Percentiles rank a stretch among this genome's conserved stretches.
These are phyloP conservation scores for Cheilosia urbana DNA, from an alignment of 2,888 invertebrate species.

Conservation along the genomic window DNA sequence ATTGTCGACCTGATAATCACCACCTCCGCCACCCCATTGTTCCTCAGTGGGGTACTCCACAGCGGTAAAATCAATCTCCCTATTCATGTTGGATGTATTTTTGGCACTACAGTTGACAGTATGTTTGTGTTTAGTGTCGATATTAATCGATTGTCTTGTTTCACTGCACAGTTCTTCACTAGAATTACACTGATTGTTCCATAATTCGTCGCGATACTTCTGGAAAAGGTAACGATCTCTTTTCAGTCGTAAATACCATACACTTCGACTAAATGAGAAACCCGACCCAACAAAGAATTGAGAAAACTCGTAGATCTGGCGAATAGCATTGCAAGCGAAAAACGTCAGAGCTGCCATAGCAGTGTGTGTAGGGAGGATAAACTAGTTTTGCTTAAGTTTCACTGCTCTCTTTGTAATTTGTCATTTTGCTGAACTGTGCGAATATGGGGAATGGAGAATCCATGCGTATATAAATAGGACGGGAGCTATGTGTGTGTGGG, in stretches of 20 bases:
- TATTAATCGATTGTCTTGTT: slow-evolving; percentile 17
- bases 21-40: slow-evolving; percentile 17
- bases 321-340: slow-evolving; percentile 78
- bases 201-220: slow-evolving; percentile 79
- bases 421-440: slow-evolving; percentile 15
- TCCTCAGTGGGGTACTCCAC: slow-evolving; percentile 79
- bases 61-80: slow-evolving; percentile 81
- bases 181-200: slow-evolving; percentile 69
- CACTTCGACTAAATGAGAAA: slow-evolving; percentile 79
- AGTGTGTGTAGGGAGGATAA: slow-evolving; percentile 32
- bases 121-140: slow-evolving; percentile 45
- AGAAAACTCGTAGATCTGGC: slow-evolving; percentile 80
- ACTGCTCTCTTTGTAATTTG: background rate
- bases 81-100: slow-evolving; percentile 65
- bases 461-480: background rate
- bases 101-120: slow-evolving; percentile 33
- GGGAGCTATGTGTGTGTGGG: background rate
- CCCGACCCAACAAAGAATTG: slow-evolving; percentile 80
- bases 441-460: background rate
- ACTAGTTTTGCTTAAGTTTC: slow-evolving; percentile 1
- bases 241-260: slow-evolving; percentile 78
- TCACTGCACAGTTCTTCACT: slow-evolving; percentile 40
- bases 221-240: slow-evolving; percentile 79
- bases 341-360: slow-evolving; percentile 82
- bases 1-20: slow-evolving; percentile 53